phyloP scores from a whole-genome alignment of 2,888 invertebrate species.

The Lithophane ornitopus region DNA sequence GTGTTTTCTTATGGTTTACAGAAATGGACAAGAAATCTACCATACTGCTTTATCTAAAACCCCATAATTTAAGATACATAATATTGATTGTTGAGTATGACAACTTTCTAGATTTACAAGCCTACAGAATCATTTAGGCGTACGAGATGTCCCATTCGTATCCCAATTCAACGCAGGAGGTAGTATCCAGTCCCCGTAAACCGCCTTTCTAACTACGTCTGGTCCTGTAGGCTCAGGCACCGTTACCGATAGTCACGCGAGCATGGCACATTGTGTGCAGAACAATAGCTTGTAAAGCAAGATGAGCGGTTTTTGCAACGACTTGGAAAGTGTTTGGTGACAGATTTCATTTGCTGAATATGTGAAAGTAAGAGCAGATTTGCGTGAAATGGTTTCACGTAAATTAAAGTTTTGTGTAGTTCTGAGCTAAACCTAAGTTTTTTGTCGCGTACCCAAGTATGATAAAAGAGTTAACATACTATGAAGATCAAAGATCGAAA shows the following conservation, averaged over 20 bases:
- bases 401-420: background rate
- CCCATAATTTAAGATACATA: background rate
- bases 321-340: constrained; percentile 51
- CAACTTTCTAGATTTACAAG: background rate
- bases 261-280: constrained; percentile 40
- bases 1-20: background rate
- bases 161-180: background rate
- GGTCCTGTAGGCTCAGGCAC: constrained; percentile 32
- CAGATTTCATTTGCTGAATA: constrained; percentile 27
- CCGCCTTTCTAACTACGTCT: constrained; percentile 21
- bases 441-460: background rate
- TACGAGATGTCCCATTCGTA: constrained; percentile 3
- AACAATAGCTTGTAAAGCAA: constrained; percentile 57
- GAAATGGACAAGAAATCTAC: background rate
- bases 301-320: constrained; percentile 28
- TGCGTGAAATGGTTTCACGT: background rate
- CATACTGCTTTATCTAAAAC: background rate
- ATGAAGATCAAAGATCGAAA: background rate
- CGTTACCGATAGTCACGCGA: constrained; percentile 46
- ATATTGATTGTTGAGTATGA: background rate
- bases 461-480: background rate
- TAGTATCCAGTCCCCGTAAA: constrained; percentile 11
- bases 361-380: constrained; percentile 43
- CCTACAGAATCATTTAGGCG: background rate
- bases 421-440: background rate